Conservation (phyloP, 2,113 vertebrate species). For the Heptranchias perlo region DNA sequence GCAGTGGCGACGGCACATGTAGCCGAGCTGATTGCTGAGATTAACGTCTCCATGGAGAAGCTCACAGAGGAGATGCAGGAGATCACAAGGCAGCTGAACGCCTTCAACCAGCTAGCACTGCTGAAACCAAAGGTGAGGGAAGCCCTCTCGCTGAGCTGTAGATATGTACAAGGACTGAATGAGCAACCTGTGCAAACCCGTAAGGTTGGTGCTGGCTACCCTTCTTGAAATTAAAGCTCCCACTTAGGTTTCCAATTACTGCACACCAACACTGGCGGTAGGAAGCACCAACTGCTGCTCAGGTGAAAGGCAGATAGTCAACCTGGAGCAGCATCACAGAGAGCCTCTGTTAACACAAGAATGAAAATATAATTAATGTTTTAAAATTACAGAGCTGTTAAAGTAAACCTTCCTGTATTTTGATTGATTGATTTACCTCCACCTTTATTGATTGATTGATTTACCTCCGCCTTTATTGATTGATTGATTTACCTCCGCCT, state of each 20-base stretch:
- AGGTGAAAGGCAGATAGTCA: background rate
- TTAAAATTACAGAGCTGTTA: background rate
- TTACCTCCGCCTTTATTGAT: background rate
- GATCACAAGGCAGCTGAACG: conserved; percentile 66
- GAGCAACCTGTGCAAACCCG: background rate
- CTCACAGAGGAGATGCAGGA: conserved; percentile 74
- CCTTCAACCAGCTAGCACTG: conserved; percentile 62
- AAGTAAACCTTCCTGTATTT: background rate
- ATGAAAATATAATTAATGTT: background rate
- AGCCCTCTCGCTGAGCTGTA: background rate
- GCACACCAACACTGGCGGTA: background rate
- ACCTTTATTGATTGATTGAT: background rate
- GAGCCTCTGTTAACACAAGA: background rate
- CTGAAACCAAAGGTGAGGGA: conserved; percentile 53
- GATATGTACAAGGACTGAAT: background rate
- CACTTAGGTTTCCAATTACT: background rate
- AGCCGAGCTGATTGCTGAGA: conserved; percentile 68
- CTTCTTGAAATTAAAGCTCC: background rate
- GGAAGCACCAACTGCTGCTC: background rate
- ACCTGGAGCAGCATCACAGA: background rate
- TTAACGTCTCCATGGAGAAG: conserved; percentile 61
- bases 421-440: background rate
- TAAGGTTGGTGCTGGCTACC: background rate
- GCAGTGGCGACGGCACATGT: conserved; percentile 69
- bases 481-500: no score